Percentiles rank a stretch among this genome's conserved stretches.
phyloP scores from a whole-genome alignment of 1,140 invertebrate species.

The Nomia melanderi region DNA sequence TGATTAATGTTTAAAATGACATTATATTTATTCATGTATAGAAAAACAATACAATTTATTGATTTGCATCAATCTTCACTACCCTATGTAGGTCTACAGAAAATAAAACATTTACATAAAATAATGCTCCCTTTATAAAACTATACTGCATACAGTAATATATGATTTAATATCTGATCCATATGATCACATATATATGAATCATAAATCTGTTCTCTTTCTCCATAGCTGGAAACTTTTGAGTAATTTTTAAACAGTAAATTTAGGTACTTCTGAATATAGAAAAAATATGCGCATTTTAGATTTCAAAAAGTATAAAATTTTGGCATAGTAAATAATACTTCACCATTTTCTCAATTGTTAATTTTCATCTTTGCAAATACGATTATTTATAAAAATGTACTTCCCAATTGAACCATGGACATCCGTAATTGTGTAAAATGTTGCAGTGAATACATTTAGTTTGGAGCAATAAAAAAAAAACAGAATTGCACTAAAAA shows the following conservation, averaged over 20 bases:
- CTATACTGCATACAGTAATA: constrained; percentile 30
- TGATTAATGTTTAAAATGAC: neutral
- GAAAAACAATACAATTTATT: neutral
- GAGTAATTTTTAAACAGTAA: neutral
- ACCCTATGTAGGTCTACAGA: constrained; percentile 28
- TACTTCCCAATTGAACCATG: neutral
- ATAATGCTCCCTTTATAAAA: constrained; percentile 29
- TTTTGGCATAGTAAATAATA: constrained; percentile 24
- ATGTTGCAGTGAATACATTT: neutral
- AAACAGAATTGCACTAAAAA: constrained; percentile 11
- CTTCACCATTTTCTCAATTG: neutral
- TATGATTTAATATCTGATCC: constrained; percentile 17
- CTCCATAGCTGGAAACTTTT: neutral
- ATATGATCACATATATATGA: constrained; percentile 30
- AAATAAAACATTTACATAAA: constrained; percentile 43
- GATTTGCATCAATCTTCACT: constrained; percentile 28
- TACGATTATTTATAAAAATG: neutral
- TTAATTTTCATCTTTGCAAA: neutral
- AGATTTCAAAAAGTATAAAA: constrained; percentile 8
- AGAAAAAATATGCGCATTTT: neutral
- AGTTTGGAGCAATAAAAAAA: constrained; percentile 6
- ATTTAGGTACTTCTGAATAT: neutral
- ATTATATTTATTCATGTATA: neutral
- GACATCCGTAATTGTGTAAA: neutral
- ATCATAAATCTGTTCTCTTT: neutral